A percentile compares a stretch with the other conserved stretches of the same genome.
Evolutionary conservation across 2,888 invertebrate genomes (phyloP).

Genomic region (Troilus luridus): DNA sequence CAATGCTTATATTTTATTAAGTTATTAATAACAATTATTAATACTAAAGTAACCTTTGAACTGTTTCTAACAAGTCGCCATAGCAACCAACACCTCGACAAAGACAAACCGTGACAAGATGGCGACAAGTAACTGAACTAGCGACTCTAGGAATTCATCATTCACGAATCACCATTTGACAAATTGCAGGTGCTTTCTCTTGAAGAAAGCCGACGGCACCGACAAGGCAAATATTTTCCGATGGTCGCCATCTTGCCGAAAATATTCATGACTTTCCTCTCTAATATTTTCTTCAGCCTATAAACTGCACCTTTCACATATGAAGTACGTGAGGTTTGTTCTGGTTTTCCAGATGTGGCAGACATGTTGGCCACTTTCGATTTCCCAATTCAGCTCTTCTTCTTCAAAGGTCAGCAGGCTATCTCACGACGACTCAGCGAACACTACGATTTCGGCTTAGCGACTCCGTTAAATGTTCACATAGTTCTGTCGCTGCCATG

Average conservation of each 20-base stretch:
- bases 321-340: background rate
- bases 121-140: background rate
- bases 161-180: background rate
- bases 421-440: background rate
- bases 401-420: background rate
- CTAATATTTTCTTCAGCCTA: background rate
- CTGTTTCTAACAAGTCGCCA: background rate
- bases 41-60: too few relatives aligned
- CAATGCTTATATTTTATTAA: too few relatives aligned
- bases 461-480: too few relatives aligned
- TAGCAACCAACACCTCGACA: background rate
- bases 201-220: background rate
- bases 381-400: conserved; percentile 17
- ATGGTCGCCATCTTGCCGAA: background rate
- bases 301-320: background rate
- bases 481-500: too few relatives aligned
- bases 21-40: too few relatives aligned
- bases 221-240: background rate
- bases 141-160: background rate
- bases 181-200: conserved; percentile 21
- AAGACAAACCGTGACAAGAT: background rate
- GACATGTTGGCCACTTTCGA: background rate
- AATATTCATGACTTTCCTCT: background rate
- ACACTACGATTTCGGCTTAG: background rate
- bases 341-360: background rate